These are phyloP conservation scores for Isurus oxyrinchus DNA, from an alignment of 2,113 vertebrate genomes.

Conservation along the genomic window DNA sequence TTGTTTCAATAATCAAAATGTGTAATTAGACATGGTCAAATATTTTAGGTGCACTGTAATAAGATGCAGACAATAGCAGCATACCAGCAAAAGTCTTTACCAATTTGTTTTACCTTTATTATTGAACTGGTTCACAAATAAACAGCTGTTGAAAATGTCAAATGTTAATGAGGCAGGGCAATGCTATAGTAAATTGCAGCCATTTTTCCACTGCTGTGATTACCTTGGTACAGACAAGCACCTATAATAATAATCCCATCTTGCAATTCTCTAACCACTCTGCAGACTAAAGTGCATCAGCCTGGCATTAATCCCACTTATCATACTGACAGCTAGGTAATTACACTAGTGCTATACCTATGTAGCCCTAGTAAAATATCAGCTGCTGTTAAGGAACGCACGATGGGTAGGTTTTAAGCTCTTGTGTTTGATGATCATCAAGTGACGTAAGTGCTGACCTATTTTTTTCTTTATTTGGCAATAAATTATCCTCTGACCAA, in stretches of 20 bases:
- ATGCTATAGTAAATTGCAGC: constrained; percentile 58
- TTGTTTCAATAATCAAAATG: constrained; percentile 1
- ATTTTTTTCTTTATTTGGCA: constrained; percentile 74
- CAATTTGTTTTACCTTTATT: constrained; percentile 53
- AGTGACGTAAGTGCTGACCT: constrained; percentile 78
- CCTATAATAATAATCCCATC: constrained; percentile 79
- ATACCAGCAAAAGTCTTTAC: constrained; percentile 40
- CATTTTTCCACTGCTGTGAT: constrained; percentile 55
- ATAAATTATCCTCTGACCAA: constrained; percentile 79
- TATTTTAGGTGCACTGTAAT: background rate
- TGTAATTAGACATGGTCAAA: background rate
- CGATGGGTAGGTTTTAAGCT: constrained; percentile 71
- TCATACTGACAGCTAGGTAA: constrained; percentile 84
- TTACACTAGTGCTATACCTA: constrained; percentile 71
- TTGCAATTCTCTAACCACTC: constrained; percentile 69
- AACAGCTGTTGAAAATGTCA: constrained; percentile 74
- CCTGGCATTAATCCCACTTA: constrained; percentile 91
- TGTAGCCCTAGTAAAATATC: constrained; percentile 73
- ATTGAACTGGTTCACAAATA: constrained; percentile 68
- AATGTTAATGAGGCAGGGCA: constrained; percentile 59
- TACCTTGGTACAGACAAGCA: constrained; percentile 65
- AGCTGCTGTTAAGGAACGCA: constrained; percentile 56
- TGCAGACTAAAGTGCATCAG: constrained; percentile 76
- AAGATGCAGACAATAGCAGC: constrained; percentile 41
- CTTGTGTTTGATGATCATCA: constrained; percentile 70